These are phyloP conservation scores for Falco novaeseelandiae DNA, from an alignment of 2,797 vertebrate genomes.

Conservation along the genomic window DNA sequence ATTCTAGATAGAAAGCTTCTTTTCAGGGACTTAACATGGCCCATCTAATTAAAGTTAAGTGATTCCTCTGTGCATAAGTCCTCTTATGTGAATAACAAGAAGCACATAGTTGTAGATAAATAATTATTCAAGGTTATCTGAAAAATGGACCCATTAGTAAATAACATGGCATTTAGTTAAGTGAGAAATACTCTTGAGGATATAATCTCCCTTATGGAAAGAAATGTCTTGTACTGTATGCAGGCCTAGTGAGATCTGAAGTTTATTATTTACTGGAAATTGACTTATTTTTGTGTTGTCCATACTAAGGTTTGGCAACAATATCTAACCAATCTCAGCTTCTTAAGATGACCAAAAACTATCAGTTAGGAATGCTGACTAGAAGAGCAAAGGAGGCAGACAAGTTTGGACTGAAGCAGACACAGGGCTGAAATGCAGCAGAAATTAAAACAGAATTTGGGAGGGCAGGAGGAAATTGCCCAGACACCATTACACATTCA, in stretches of 20 bases:
- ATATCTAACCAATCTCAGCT: not conserved
- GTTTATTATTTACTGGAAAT: not conserved
- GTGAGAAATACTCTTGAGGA: conserved; percentile 34
- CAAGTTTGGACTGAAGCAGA: not conserved
- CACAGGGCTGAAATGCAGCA: not conserved
- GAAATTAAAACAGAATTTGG: not conserved
- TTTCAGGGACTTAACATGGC: conserved; percentile 70
- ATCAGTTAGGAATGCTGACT: not conserved
- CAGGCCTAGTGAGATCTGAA: not conserved
- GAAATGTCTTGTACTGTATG: not conserved
- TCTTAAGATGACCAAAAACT: not conserved
- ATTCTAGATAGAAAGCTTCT: not conserved
- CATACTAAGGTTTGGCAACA: not conserved
- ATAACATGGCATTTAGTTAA: conserved; percentile 34
- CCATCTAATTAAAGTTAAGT: conserved; percentile 71
- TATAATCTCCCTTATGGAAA: not conserved
- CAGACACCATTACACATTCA: not conserved
- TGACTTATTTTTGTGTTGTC: not conserved
- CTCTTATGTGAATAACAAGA: conserved; percentile 60
- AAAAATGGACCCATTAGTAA: conserved; percentile 56
- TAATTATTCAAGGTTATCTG: conserved; percentile 67
- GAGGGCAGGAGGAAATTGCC: not conserved
- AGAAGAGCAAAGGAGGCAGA: not conserved
- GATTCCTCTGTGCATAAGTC: conserved; percentile 63
- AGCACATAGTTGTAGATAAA: conserved; percentile 64